phyloP scores from a whole-genome alignment of 23 tunicate genomes.

The Aplidium turbinatum region DNA sequence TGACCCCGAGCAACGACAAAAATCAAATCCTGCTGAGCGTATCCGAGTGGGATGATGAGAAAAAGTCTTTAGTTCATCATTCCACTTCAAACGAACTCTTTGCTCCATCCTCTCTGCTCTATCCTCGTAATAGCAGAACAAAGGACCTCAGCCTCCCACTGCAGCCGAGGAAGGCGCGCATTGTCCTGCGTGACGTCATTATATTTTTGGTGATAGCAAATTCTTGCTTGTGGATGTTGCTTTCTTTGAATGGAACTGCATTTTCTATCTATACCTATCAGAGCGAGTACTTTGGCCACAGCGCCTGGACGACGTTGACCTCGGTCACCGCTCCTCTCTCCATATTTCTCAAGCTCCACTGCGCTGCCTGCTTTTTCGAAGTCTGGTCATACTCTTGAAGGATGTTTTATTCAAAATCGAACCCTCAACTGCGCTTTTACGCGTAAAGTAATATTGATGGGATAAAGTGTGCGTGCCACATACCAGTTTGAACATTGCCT shows the following conservation, averaged over 20 bases:
- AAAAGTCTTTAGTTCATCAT: too few species aligned
- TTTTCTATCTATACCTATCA: slow-evolving; percentile 21
- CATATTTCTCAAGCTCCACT: slow-evolving; percentile 24
- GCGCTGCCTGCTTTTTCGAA: slow-evolving; percentile 31
- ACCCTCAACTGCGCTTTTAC: too few species aligned
- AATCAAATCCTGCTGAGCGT: neutral
- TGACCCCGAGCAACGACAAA: neutral
- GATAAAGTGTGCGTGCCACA: too few species aligned
- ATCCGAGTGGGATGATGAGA: neutral
- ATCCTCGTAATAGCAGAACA: slow-evolving; percentile 16
- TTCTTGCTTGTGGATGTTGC: slow-evolving; percentile 30
- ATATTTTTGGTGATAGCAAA: slow-evolving; percentile 24
- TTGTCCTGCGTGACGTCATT: slow-evolving; percentile 20
- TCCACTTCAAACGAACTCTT: too few species aligned
- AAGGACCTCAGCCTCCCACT: neutral
- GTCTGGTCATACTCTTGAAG: slow-evolving; percentile 31
- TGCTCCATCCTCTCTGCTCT: neutral
- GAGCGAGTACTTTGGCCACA: slow-evolving; percentile 25
- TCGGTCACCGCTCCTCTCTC: slow-evolving; percentile 33
- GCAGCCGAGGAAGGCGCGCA: slow-evolving; percentile 11
- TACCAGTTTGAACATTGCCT: too few species aligned
- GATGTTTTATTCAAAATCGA: neutral
- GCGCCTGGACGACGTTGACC: slow-evolving; percentile 26
- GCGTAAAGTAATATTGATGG: too few species aligned
- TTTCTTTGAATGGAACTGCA: slow-evolving; percentile 32